Conservation (phyloP, 2,797 vertebrate species). For the Platalea minor region DNA sequence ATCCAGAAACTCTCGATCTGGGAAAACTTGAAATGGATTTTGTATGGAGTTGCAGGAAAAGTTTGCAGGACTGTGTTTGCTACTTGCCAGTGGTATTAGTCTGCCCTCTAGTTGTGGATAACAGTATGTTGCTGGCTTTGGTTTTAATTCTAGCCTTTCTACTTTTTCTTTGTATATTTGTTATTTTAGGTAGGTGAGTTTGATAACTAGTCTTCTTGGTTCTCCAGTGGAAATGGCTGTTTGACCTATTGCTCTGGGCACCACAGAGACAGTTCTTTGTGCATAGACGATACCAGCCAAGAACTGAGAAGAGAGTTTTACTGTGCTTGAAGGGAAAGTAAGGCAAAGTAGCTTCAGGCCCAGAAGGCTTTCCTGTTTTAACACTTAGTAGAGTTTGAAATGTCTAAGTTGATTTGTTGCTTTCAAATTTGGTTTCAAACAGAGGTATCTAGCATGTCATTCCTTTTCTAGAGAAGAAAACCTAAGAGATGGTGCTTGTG, state of each 20-base stretch:
- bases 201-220: not conserved
- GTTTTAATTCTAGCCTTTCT: not conserved
- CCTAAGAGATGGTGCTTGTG: not conserved
- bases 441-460: not conserved
- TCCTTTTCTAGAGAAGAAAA: not conserved
- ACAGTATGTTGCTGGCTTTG: not conserved
- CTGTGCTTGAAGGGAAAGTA: not conserved
- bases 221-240: not conserved
- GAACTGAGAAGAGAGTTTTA: not conserved
- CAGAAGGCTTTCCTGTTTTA: not conserved
- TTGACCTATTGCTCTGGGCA: not conserved
- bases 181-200: not conserved
- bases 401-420: not conserved
- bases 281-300: not conserved
- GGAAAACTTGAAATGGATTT: not conserved
- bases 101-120: constrained; percentile 59
- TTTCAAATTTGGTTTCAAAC: not conserved
- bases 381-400: not conserved
- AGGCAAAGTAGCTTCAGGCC: not conserved
- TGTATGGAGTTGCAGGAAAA: not conserved
- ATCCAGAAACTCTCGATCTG: not conserved
- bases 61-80: not conserved
- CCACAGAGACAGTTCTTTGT: not conserved
- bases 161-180: not conserved
- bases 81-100: not conserved